Evolutionary conservation across 1,140 invertebrate species (phyloP).

Genomic region (Heliconius himera): DNA sequence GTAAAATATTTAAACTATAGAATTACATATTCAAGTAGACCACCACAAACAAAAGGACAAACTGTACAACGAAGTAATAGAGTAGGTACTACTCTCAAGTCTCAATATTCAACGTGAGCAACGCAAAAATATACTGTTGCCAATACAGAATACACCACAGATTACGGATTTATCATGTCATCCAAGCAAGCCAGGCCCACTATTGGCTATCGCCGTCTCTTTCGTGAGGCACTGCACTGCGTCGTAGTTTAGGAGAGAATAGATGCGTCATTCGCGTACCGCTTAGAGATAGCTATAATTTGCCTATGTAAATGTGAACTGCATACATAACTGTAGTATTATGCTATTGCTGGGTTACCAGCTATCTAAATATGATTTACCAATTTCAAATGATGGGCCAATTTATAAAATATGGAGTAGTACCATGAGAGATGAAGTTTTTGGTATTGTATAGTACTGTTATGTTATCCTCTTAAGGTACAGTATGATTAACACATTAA

Average conservation of each 20-base stretch:
- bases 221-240: neutral
- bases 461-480: too few relatives aligned
- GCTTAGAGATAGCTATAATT: conserved; percentile 7
- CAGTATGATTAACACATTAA: too few relatives aligned
- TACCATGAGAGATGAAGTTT: too few relatives aligned
- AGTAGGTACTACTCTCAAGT: conserved; percentile 21
- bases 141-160: conserved; percentile 35
- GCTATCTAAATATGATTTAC: neutral
- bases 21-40: conserved; percentile 44
- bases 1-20: conserved; percentile 38
- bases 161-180: conserved; percentile 26
- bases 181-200: neutral
- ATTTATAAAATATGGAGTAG: too few relatives aligned
- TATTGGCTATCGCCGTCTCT: neutral
- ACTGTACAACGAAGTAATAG: conserved; percentile 42
- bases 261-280: neutral
- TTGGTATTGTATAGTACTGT: too few relatives aligned
- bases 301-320: conserved; percentile 6
- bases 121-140: conserved; percentile 45
- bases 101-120: conserved; percentile 46
- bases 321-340: neutral
- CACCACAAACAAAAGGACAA: conserved; percentile 51
- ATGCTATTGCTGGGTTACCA: conserved; percentile 6
- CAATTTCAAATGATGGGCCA: neutral
- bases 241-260: neutral